Conservation (phyloP, 1,140 invertebrate species). For the Drosophila tsacasi region DNA sequence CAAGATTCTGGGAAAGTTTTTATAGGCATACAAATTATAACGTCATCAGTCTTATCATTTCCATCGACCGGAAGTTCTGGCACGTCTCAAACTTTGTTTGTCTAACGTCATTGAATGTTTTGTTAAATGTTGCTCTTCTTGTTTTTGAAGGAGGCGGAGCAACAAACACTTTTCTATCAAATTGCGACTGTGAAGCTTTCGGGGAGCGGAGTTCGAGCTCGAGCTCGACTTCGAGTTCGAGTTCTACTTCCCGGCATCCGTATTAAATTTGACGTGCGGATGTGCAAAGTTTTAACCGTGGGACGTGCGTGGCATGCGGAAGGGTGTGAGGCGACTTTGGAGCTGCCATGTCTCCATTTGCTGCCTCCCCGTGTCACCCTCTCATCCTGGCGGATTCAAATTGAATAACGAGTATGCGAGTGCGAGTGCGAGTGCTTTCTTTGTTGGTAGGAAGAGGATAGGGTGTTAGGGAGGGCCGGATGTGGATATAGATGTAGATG, state of each 20-base stretch:
- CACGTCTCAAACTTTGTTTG: constrained; percentile 49
- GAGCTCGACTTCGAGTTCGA: constrained; percentile 14
- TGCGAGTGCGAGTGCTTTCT: constrained; percentile 31
- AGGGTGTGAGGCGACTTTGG: constrained; percentile 22
- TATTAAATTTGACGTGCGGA: constrained; percentile 63
- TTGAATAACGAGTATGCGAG: constrained; percentile 51
- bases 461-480: neutral
- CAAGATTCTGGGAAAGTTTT: constrained; percentile 1
- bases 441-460: neutral
- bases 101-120: constrained; percentile 49
- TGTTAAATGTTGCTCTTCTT: constrained; percentile 36
- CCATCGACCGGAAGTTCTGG: constrained; percentile 39
- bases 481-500: neutral
- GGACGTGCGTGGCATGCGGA: constrained; percentile 55
- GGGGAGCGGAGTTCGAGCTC: constrained; percentile 1
- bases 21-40: constrained; percentile 29
- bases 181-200: constrained; percentile 13
- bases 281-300: constrained; percentile 66
- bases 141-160: constrained; percentile 10
- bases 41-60: constrained; percentile 32
- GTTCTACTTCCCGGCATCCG: constrained; percentile 34
- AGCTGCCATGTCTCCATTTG: constrained; percentile 22
- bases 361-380: neutral
- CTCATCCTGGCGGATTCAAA: constrained; percentile 29
- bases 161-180: constrained; percentile 30